phyloP scores from a whole-genome alignment of 2,888 invertebrate species.

The Dexiosoma caninum region DNA sequence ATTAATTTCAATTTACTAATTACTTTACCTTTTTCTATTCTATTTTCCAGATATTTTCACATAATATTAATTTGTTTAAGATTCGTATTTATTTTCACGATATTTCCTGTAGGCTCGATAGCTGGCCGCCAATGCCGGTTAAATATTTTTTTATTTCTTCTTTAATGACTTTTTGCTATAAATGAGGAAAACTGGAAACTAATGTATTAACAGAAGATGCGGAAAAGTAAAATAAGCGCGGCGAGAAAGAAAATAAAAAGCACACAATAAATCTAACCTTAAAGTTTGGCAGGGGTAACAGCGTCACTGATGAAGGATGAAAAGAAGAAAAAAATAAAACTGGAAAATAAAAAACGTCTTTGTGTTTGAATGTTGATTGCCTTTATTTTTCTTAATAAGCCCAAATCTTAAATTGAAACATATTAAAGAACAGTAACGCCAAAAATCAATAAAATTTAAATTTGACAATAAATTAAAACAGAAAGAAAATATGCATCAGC shows the following conservation, averaged over 20 bases:
- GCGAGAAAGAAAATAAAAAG: not conserved
- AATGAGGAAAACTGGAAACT: slow-evolving; percentile 25
- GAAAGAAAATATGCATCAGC: not conserved
- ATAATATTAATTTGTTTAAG: too few relatives aligned
- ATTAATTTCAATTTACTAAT: too few relatives aligned
- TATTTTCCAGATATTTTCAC: too few relatives aligned
- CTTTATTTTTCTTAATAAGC: slow-evolving; percentile 60
- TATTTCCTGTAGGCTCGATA: not conserved
- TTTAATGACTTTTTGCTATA: slow-evolving; percentile 50
- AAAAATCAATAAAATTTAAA: slow-evolving; percentile 56
- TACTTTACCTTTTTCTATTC: too few relatives aligned
- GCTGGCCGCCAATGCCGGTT: not conserved
- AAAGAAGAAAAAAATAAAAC: slow-evolving; percentile 37
- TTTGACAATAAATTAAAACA: slow-evolving; percentile 16
- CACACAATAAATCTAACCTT: not conserved
- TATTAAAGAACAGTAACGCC: not conserved
- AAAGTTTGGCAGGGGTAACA: not conserved
- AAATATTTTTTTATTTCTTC: slow-evolving; percentile 16
- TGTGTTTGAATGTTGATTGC: slow-evolving; percentile 49
- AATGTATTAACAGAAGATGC: slow-evolving; percentile 5
- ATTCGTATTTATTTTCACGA: too few relatives aligned
- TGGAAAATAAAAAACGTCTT: slow-evolving; percentile 57
- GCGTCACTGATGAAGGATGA: not conserved
- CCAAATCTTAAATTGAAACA: slow-evolving; percentile 42
- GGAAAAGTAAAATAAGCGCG: slow-evolving; percentile 26